phyloP scores from a whole-genome alignment of 2,113 vertebrate species.

The Callocephalon fimbriatum region DNA sequence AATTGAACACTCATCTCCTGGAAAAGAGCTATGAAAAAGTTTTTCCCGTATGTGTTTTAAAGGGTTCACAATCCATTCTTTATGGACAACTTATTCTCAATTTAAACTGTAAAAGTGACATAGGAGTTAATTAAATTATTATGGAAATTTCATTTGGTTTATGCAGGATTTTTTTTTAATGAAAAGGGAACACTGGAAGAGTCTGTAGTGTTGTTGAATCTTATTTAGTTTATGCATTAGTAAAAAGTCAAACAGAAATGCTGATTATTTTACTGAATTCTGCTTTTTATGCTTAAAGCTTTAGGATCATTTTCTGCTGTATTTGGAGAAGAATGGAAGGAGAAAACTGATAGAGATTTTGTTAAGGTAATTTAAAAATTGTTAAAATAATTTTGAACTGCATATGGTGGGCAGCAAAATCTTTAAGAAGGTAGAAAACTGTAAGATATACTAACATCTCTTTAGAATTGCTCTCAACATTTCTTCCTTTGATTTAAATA shows the following conservation, averaged over 20 bases:
- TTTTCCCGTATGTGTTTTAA: not conserved
- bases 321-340: conserved; percentile 97
- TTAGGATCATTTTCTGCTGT: conserved; percentile 97
- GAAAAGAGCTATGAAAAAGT: not conserved
- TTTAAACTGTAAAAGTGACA: not conserved
- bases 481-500: conserved; percentile 7
- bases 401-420: not conserved
- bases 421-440: not conserved
- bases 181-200: not conserved
- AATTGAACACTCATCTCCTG: not conserved
- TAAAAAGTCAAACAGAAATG: conserved; percentile 17
- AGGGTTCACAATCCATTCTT: not conserved
- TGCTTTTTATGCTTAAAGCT: conserved; percentile 79
- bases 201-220: not conserved
- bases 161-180: not conserved
- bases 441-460: not conserved
- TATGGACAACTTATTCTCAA: not conserved
- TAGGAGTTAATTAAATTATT: not conserved
- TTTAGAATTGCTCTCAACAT: not conserved
- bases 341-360: conserved; percentile 98
- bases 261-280: conserved; percentile 40
- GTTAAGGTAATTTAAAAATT: conserved; percentile 86
- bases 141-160: not conserved
- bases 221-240: conserved; percentile 12
- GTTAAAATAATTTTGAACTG: not conserved